phyloP scores from a whole-genome alignment of 2,888 invertebrate species.

The Xestoiulus laeticollis region DNA sequence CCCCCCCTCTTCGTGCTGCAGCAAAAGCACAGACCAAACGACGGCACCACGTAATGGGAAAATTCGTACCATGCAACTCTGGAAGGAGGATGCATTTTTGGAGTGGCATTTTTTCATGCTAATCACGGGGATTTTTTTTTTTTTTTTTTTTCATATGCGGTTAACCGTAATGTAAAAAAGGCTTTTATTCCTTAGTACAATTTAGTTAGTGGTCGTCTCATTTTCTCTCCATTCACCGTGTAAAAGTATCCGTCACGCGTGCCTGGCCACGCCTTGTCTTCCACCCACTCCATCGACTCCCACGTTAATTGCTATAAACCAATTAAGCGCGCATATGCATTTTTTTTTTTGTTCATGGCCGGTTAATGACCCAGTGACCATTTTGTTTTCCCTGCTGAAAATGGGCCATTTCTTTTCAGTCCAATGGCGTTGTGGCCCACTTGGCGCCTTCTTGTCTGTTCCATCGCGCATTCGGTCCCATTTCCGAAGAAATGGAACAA shows the following conservation, averaged over 20 bases:
- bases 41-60: neutral
- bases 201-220: neutral
- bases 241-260: slow-evolving; percentile 21
- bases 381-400: slow-evolving; percentile 43
- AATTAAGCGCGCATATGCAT: slow-evolving; percentile 37
- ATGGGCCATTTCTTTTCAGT: slow-evolving; percentile 42
- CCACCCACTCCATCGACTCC: neutral
- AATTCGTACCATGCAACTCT: neutral
- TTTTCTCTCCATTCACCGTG: neutral
- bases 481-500: neutral
- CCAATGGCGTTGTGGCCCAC: slow-evolving; percentile 44
- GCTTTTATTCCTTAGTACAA: neutral
- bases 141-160: neutral
- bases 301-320: slow-evolving; percentile 33
- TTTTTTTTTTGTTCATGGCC: slow-evolving; percentile 45
- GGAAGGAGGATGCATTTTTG: neutral
- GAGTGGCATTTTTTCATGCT: neutral
- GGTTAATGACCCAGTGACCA: slow-evolving; percentile 47
- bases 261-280: neutral
- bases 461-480: neutral
- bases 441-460: slow-evolving; percentile 43
- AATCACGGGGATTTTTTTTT: neutral
- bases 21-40: neutral
- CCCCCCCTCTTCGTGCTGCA: neutral
- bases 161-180: neutral